Percentiles rank a stretch among this genome's conserved stretches.
phyloP scores from a whole-genome alignment of 2,113 vertebrate species.

The Gadus macrocephalus region DNA sequence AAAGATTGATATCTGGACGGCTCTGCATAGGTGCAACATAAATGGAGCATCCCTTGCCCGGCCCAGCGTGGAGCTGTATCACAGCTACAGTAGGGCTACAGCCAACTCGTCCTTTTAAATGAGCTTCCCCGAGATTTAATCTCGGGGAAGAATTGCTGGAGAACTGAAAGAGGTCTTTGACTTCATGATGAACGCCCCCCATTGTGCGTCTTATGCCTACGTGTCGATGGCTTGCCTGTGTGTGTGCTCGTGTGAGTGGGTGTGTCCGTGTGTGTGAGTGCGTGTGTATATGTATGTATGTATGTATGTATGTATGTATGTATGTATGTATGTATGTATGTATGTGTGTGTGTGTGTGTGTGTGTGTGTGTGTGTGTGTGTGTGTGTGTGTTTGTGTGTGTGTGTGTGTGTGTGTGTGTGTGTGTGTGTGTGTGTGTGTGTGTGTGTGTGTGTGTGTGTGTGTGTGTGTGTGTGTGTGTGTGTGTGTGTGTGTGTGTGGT shows the following conservation, averaged over 20 bases:
- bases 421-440: conserved; percentile 7
- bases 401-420: conserved; percentile 15
- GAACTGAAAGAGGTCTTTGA: conserved; percentile 57
- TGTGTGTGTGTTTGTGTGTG: conserved; percentile 17
- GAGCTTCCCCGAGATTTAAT: no score
- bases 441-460: conserved; percentile 37
- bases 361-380: conserved; percentile 23
- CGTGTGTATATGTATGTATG: conserved; percentile 25
- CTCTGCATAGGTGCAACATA: no score
- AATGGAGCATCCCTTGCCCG: no score
- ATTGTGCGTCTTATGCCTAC: conserved; percentile 51
- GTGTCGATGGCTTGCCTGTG: conserved; percentile 44
- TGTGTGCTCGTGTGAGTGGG: conserved; percentile 2
- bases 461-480: conserved; percentile 5
- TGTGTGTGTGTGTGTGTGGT: conserved; percentile 9
- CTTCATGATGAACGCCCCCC: conserved; percentile 48
- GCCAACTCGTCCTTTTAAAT: no score
- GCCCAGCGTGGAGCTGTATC: no score
- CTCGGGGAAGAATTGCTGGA: no score
- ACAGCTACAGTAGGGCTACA: no score
- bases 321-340: no score
- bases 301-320: conserved; percentile 36
- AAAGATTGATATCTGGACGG: no score
- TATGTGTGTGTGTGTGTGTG: conserved; percentile 32
- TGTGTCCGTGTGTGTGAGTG: background rate